Evolutionary conservation across 2,113 vertebrate species (phyloP).

Genomic region (Pygoscelis adeliae): DNA sequence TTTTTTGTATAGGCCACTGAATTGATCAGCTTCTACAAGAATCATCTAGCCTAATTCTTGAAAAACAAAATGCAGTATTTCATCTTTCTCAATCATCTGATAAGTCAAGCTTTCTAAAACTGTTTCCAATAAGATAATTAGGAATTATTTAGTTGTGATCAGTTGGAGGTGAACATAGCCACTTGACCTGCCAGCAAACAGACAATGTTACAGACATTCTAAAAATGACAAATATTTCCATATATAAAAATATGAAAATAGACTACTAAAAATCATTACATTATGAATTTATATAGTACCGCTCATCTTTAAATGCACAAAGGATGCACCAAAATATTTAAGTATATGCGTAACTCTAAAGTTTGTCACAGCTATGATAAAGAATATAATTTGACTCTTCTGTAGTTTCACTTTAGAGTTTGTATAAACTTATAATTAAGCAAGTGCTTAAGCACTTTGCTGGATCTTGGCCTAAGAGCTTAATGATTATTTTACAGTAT

Average conservation of each 20-base stretch:
- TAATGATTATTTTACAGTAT: conserved; percentile 73
- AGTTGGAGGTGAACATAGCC: not conserved
- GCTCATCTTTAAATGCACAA: not conserved
- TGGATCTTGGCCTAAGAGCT: conserved; percentile 62
- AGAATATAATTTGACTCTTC: conserved; percentile 31
- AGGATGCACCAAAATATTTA: not conserved
- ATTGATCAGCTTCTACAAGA: not conserved
- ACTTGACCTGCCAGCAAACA: not conserved
- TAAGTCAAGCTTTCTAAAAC: not conserved
- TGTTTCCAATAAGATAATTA: not conserved
- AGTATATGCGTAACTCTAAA: not conserved
- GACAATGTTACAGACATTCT: not conserved
- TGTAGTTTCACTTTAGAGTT: conserved; percentile 9
- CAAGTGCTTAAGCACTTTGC: conserved; percentile 29
- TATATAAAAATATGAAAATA: not conserved
- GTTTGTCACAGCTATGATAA: not conserved
- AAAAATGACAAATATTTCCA: not conserved
- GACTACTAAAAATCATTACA: not conserved
- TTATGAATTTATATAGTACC: not conserved
- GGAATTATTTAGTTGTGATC: not conserved
- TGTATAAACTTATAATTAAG: conserved; percentile 46
- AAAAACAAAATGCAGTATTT: not conserved
- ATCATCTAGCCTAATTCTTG: not conserved
- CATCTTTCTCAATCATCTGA: not conserved
- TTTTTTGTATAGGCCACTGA: not conserved